Conservation (phyloP, 2,797 vertebrate species). For the Paramormyrops hopkinsi region DNA sequence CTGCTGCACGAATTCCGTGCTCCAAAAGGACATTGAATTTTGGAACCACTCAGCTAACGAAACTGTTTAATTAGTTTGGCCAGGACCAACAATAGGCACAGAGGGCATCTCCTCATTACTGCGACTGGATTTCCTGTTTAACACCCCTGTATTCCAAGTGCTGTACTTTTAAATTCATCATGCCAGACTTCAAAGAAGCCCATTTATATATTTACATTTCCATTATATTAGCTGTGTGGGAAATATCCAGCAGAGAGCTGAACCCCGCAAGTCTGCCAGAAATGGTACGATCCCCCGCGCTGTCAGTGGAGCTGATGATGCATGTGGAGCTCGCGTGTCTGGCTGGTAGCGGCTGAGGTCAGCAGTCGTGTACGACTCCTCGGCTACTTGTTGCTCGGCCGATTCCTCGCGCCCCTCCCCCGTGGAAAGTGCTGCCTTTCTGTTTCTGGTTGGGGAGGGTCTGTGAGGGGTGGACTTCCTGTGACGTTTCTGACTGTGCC, state of each 20-base stretch:
- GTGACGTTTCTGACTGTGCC: neutral
- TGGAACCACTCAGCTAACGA: neutral
- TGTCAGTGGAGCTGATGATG: constrained; percentile 43
- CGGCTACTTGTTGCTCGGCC: constrained; percentile 23
- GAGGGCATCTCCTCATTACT: neutral
- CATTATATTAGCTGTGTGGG: neutral
- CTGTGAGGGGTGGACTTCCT: neutral
- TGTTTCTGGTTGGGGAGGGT: neutral
- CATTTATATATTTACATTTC: neutral
- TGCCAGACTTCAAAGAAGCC: neutral
- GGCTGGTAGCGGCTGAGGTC: constrained; percentile 28
- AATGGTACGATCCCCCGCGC: constrained; percentile 36
- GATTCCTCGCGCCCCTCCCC: constrained; percentile 10
- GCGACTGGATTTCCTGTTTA: constrained; percentile 3
- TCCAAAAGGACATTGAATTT: neutral
- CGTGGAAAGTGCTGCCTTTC: neutral
- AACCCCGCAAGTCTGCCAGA: neutral
- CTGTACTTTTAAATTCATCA: neutral
- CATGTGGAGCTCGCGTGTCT: constrained; percentile 31
- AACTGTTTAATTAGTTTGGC: constrained; percentile 6
- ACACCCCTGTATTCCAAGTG: neutral
- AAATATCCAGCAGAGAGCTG: constrained; percentile 15
- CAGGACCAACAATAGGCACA: neutral
- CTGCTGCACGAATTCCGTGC: neutral
- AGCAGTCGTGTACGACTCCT: constrained; percentile 10